Conservation (phyloP, 1,140 invertebrate genomes). For the Drosophila arawakana region DNA sequence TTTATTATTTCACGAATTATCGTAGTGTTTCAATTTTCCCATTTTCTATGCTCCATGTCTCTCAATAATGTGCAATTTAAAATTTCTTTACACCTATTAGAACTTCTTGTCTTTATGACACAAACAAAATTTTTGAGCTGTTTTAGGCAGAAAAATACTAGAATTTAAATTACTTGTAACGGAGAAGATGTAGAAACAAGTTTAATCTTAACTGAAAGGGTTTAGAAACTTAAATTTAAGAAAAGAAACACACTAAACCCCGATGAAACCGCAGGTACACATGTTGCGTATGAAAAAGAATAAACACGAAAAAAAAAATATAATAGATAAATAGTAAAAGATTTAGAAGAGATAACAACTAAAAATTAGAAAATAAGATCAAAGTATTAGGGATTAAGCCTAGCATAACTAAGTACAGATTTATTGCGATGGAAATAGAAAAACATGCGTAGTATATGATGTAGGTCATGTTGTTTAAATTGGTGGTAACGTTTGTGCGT, state of each 20-base stretch:
- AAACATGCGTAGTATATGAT: slow-evolving; percentile 20
- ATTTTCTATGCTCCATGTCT: slow-evolving; percentile 31
- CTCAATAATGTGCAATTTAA: slow-evolving; percentile 70
- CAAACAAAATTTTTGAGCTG: slow-evolving; percentile 54
- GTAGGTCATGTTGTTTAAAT: slow-evolving; percentile 64
- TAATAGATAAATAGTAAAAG: slow-evolving; percentile 27
- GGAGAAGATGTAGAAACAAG: slow-evolving; percentile 12
- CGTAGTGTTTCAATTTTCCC: slow-evolving; percentile 15
- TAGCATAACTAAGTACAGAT: slow-evolving; percentile 67
- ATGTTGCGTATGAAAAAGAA: slow-evolving; percentile 14
- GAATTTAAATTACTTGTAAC: slow-evolving; percentile 60
- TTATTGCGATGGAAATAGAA: slow-evolving; percentile 14
- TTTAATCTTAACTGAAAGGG: slow-evolving; percentile 35
- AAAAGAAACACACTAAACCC: slow-evolving; percentile 18
- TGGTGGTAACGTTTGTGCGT: slow-evolving; percentile 51
- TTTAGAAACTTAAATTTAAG: slow-evolving; percentile 38
- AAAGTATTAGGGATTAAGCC: slow-evolving; percentile 71
- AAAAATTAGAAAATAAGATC: slow-evolving; percentile 69
- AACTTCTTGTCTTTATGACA: slow-evolving; percentile 54
- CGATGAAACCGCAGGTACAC: slow-evolving; percentile 12
- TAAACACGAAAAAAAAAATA: slow-evolving; percentile 20
- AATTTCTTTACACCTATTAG: slow-evolving; percentile 33
- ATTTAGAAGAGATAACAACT: slow-evolving; percentile 39
- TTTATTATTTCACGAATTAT: slow-evolving; percentile 8
- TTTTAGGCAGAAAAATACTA: slow-evolving; percentile 57